A percentile compares a stretch with the other conserved stretches of the same genome.
Evolutionary conservation across 2,888 invertebrate species (phyloP).

Genomic region (Yponomeuta plumbellus): DNA sequence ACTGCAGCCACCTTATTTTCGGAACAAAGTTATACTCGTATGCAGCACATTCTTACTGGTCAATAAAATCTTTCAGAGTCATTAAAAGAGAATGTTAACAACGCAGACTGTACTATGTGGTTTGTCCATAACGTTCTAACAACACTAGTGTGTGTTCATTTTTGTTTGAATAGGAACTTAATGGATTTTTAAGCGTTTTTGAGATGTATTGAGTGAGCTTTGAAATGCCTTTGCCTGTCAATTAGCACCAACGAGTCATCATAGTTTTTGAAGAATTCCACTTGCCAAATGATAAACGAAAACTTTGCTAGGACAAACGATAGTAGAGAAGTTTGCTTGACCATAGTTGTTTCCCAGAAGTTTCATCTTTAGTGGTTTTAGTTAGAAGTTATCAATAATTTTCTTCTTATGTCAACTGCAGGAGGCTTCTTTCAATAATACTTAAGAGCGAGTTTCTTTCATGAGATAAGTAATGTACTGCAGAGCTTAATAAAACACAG

Average conservation of each 20-base stretch:
- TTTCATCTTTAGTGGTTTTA: not conserved
- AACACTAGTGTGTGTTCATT: conserved; percentile 18
- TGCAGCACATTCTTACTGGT: too few species aligned
- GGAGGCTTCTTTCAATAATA: too few species aligned
- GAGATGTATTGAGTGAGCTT: conserved; percentile 36
- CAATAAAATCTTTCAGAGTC: not conserved
- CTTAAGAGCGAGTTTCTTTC: too few species aligned
- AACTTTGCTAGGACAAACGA: not conserved
- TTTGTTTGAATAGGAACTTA: conserved; percentile 46
- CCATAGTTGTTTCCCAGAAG: not conserved
- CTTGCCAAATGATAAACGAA: not conserved
- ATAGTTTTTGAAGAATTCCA: not conserved
- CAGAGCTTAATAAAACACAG: conserved; percentile 42
- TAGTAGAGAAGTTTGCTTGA: not conserved
- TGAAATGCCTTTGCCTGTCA: conserved; percentile 33
- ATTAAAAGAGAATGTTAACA: not conserved
- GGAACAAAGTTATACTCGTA: not conserved
- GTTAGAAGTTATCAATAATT: too few species aligned
- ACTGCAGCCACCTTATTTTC: not conserved
- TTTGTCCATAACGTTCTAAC: conserved; percentile 20
- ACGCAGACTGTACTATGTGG: not conserved
- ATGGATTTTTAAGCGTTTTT: conserved; percentile 60
- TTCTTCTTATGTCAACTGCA: too few species aligned
- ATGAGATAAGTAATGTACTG: not conserved
- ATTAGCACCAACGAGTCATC: conserved; percentile 43